Percentiles rank a stretch among this genome's conserved stretches.
Conservation (phyloP, 2,888 invertebrate species). For the Spilarctia lutea region DNA sequence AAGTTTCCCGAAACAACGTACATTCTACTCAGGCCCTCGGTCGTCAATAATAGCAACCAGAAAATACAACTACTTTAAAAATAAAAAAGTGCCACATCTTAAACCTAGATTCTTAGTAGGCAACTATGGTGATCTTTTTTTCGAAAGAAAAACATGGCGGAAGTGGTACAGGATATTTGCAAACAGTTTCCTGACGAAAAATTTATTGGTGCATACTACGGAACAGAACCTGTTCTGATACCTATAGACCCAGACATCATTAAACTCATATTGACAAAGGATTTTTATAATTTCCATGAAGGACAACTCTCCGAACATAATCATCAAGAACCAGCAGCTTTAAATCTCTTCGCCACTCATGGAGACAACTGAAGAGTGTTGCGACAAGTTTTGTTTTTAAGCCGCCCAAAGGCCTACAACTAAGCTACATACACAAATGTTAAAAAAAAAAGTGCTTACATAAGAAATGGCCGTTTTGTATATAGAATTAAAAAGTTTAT, state of each 20-base stretch:
- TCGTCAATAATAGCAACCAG: conserved; percentile 16
- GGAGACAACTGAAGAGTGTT: conserved; percentile 47
- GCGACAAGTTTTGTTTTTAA: no score
- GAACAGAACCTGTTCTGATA: conserved; percentile 60
- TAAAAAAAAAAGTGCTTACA: no score
- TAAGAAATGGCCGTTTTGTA: no score
- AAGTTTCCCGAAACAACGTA: no score
- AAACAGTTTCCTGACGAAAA: conserved; percentile 55
- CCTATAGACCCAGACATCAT: conserved; percentile 60
- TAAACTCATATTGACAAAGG: conserved; percentile 59
- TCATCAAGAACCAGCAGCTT: conserved; percentile 35
- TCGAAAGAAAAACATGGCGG: conserved; percentile 34
- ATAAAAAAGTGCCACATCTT: conserved; percentile 18
- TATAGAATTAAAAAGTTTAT: no score
- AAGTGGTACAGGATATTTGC: conserved; percentile 51
- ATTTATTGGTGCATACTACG: conserved; percentile 60
- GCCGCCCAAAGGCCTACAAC: no score
- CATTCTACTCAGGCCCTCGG: no score
- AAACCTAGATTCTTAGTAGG: conserved; percentile 33
- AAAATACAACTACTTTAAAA: conserved; percentile 34
- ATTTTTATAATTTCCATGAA: conserved; percentile 60
- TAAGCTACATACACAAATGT: no score
- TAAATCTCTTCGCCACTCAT: conserved; percentile 38
- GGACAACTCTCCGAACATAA: conserved; percentile 52
- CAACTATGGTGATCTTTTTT: conserved; percentile 46